These are phyloP conservation scores for Trissolcus japonicus DNA, from an alignment of 2,888 invertebrate genomes.

Conservation along the genomic window DNA sequence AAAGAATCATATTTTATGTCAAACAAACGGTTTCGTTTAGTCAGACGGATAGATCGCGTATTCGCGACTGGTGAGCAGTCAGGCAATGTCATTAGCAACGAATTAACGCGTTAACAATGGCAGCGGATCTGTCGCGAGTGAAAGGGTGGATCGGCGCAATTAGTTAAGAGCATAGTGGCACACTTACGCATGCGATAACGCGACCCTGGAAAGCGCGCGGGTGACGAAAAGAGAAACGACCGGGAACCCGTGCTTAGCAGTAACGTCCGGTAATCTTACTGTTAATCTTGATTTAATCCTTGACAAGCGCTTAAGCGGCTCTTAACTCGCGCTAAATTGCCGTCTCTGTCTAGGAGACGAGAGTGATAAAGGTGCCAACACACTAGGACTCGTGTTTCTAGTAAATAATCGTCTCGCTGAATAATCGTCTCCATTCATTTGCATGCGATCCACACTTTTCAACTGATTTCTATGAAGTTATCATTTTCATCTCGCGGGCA, in stretches of 20 bases:
- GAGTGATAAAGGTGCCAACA: conserved; percentile 56
- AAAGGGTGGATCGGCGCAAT: conserved; percentile 61
- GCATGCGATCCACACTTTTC: conserved; percentile 19
- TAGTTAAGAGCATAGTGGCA: conserved; percentile 63
- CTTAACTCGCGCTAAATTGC: conserved; percentile 73
- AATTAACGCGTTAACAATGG: conserved; percentile 20
- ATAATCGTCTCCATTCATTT: conserved; percentile 36
- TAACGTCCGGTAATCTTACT: conserved; percentile 69
- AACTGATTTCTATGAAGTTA: not conserved
- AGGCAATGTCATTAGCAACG: conserved; percentile 22
- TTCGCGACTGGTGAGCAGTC: conserved; percentile 37
- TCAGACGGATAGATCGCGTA: conserved; percentile 39
- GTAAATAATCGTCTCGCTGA: conserved; percentile 51
- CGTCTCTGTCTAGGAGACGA: conserved; percentile 58
- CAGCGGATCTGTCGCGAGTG: conserved; percentile 19
- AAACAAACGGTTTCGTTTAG: conserved; percentile 42
- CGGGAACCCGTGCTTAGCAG: conserved; percentile 60
- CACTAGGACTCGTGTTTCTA: conserved; percentile 46
- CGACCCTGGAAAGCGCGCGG: conserved; percentile 60
- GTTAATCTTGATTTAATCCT: conserved; percentile 76
- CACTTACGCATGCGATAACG: conserved; percentile 30
- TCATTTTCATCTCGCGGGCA: not conserved
- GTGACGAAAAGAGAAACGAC: conserved; percentile 64
- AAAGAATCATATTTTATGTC: conserved; percentile 5
- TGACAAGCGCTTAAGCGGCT: conserved; percentile 75